Base-by-base conservation (phyloP, 1,140 invertebrate genomes). In the Panagrolaimus sp. region DNA sequence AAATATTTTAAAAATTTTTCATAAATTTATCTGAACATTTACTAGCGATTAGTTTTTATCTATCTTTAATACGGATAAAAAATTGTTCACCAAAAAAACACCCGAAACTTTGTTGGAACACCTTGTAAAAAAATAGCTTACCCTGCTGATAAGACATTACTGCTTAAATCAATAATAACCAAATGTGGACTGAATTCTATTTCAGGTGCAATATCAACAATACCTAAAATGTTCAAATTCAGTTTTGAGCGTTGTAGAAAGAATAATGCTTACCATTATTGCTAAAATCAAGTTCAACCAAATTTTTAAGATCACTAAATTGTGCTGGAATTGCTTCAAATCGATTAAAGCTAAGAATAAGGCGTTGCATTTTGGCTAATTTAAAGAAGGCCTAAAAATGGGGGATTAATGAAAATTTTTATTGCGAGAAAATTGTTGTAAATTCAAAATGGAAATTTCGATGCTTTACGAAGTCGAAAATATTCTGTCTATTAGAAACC, bases 311-410 rank as follows among this genome's bases (percentile, higher is more conserved):
- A 23, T 57, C 51, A 16, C 51, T 16, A 16, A 57, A 25, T 8
- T 20, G 20, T 2, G n/a, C 11, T 9, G 51, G 51, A 11, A 57
- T 57, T 27, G 51, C 20, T 57, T 57, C 51, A 57, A 57, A 25
- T 20, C 27, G 20, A 27, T 57, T 57, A 27, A 25, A 57, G 51
- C 51, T 57, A 9, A 57, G 51, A 27, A 57, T 57, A 27, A 57
- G 51, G 8, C 51, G 51, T 57, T 57, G 51, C 20, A 57, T 20
- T 16, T 57, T 57, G 11, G n/a, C 9, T 27, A 57, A 25, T 57
- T 57, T 57, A 27, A 13, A 75, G 45, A 11, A 72, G 74, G 0
- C 70, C 69, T 11, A 73, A 73, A 25, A 68, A n/a, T n/a, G n/a
- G n/a, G n/a, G n/a, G n/a, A n/a, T n/a, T n/a, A n/a, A n/a, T n/a